These are phyloP conservation scores for Zaprionus inermis DNA, from an alignment of 1,140 invertebrate genomes.

Conservation along the genomic window DNA sequence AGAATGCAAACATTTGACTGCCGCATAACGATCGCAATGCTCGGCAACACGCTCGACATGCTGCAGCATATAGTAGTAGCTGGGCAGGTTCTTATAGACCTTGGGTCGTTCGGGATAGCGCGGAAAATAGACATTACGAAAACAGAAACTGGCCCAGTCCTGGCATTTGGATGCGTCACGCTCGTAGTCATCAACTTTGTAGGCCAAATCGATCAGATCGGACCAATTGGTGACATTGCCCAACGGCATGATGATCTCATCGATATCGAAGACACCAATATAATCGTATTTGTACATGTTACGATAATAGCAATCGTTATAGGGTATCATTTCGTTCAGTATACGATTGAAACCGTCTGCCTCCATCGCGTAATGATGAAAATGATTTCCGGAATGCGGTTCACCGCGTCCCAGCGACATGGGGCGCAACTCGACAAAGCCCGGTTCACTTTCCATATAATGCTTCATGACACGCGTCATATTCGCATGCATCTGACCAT, in stretches of 20 bases:
- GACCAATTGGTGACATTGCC: slow-evolving; percentile 85
- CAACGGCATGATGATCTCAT: slow-evolving; percentile 91
- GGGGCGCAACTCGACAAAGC: slow-evolving; percentile 87
- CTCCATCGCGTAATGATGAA: slow-evolving; percentile 86
- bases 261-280: slow-evolving; percentile 90
- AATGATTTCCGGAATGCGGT: slow-evolving; percentile 87
- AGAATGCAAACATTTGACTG: slow-evolving; percentile 70
- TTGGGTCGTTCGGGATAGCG: slow-evolving; percentile 57
- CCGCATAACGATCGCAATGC: slow-evolving; percentile 52
- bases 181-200: slow-evolving; percentile 48
- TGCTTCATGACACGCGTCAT: slow-evolving; percentile 91
- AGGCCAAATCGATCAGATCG: slow-evolving; percentile 52
- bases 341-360: slow-evolving; percentile 55
- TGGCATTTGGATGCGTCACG: slow-evolving; percentile 23
- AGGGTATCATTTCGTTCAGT: slow-evolving; percentile 92
- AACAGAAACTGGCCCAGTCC: slow-evolving; percentile 66
- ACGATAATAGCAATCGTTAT: slow-evolving; percentile 93
- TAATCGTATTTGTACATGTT: slow-evolving; percentile 91
- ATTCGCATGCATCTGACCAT: slow-evolving; percentile 94
- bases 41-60: slow-evolving; percentile 66
- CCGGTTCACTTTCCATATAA: slow-evolving; percentile 39
- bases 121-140: slow-evolving; percentile 68
- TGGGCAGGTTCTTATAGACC: slow-evolving; percentile 56
- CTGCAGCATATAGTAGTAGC: slow-evolving; percentile 76
- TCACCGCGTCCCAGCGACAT: slow-evolving; percentile 87